Conservation (phyloP, 2,113 vertebrate species). For the Stictonetta naevosa region DNA sequence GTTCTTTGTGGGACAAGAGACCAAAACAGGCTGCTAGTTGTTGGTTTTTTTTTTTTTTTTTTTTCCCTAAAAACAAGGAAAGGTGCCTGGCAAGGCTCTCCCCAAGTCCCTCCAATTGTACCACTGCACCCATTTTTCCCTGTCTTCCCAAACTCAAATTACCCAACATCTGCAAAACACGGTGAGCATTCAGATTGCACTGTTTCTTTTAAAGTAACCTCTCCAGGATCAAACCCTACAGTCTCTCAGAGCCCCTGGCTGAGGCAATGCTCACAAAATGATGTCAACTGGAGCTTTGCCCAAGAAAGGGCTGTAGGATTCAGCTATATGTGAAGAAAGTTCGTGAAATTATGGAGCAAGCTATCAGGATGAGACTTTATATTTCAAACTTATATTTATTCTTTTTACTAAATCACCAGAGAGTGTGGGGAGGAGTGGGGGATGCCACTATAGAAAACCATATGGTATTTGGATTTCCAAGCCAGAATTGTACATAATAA, state of each 20-base stretch:
- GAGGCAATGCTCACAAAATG: not conserved
- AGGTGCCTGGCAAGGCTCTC: not conserved
- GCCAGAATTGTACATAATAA: slow-evolving; percentile 14
- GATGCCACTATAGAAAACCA: slow-evolving; percentile 36
- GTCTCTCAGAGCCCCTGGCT: not conserved
- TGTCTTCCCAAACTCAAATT: not conserved
- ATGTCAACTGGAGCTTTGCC: not conserved
- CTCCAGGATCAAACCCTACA: not conserved
- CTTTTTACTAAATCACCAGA: not conserved
- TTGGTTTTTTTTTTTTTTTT: not conserved
- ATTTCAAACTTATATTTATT: slow-evolving; percentile 21
- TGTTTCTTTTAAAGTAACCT: not conserved
- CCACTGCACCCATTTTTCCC: not conserved
- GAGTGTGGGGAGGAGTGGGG: not conserved
- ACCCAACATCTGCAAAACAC: not conserved
- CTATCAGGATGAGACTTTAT: not conserved
- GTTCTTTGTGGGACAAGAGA: not conserved
- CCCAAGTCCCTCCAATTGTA: rapidly evolving
- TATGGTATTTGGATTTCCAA: slow-evolving; percentile 6
- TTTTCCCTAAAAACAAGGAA: not conserved
- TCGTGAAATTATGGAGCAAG: not conserved
- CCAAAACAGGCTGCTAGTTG: not conserved
- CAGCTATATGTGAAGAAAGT: not conserved
- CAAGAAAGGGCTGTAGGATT: not conserved
- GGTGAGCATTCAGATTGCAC: not conserved